Evolutionary conservation across 2,113 vertebrate species (phyloP).

Genomic region (Triplophysa rosa): DNA sequence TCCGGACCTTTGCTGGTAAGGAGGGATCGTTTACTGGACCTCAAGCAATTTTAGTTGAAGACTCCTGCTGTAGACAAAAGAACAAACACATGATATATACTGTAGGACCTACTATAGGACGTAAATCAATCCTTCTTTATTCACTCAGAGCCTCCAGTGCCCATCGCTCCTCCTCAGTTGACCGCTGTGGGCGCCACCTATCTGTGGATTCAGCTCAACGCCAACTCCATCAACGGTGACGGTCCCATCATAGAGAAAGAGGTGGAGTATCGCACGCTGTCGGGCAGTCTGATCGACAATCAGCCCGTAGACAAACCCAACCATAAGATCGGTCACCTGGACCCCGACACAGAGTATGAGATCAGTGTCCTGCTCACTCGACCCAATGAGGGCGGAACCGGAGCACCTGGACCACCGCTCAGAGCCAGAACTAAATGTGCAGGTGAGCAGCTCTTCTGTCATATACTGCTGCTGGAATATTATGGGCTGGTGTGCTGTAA

Average conservation of each 20-base stretch:
- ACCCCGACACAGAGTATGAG: slow-evolving; percentile 94
- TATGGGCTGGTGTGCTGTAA: background rate
- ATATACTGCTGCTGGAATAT: background rate
- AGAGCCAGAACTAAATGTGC: slow-evolving; percentile 94
- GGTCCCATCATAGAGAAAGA: slow-evolving; percentile 91
- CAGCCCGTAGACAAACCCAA: slow-evolving; percentile 90
- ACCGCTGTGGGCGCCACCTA: slow-evolving; percentile 94
- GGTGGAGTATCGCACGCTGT: slow-evolving; percentile 88
- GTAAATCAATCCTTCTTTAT: slow-evolving; percentile 26
- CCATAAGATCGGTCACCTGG: slow-evolving; percentile 94
- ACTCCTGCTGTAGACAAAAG: no score
- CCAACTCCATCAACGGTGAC: slow-evolving; percentile 96
- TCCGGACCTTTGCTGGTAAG: no score
- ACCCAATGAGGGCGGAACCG: slow-evolving; percentile 91
- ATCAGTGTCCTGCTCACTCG: slow-evolving; percentile 93
- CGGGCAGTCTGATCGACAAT: slow-evolving; percentile 89
- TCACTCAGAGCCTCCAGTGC: slow-evolving; percentile 88
- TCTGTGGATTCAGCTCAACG: slow-evolving; percentile 96
- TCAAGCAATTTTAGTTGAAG: no score
- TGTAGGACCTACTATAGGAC: no score
- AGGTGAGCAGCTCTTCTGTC: slow-evolving; percentile 72
- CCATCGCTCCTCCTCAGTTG: slow-evolving; percentile 93
- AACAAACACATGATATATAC: no score
- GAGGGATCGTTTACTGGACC: no score
- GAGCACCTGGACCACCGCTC: slow-evolving; percentile 89